Conservation (phyloP, 2,797 vertebrate species). For the Clarias platycephalus region DNA sequence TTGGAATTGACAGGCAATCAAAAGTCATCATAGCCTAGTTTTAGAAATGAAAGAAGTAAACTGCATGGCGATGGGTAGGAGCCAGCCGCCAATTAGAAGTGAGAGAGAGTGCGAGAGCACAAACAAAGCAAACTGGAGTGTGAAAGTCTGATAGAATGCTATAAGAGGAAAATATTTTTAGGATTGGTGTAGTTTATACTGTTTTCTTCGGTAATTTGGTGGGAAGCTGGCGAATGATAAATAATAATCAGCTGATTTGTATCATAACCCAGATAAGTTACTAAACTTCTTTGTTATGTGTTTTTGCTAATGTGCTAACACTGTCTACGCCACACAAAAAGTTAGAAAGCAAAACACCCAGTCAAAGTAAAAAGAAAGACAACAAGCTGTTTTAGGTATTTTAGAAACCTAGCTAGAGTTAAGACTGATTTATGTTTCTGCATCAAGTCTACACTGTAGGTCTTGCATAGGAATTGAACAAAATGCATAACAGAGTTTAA, state of each 20-base stretch:
- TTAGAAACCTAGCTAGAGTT: neutral
- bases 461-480: too few relatives aligned
- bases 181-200: neutral
- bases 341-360: neutral
- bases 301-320: neutral
- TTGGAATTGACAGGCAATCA: neutral
- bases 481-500: too few relatives aligned
- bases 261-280: neutral
- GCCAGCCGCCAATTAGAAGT: slow-evolving; percentile 12
- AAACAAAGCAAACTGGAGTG: neutral
- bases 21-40: slow-evolving; percentile 1
- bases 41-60: slow-evolving; percentile 6
- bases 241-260: neutral
- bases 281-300: neutral
- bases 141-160: neutral
- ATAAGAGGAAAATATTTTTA: neutral
- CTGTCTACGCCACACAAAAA: neutral
- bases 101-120: neutral
- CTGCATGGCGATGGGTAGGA: neutral
- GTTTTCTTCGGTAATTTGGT: neutral
- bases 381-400: neutral
- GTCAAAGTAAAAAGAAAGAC: neutral
- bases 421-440: too few relatives aligned
- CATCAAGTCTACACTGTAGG: too few relatives aligned
- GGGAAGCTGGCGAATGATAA: neutral